A percentile compares a stretch with the other conserved stretches of the same genome.
Conservation (phyloP, 2,113 vertebrate species). For the Hyla sarda region DNA sequence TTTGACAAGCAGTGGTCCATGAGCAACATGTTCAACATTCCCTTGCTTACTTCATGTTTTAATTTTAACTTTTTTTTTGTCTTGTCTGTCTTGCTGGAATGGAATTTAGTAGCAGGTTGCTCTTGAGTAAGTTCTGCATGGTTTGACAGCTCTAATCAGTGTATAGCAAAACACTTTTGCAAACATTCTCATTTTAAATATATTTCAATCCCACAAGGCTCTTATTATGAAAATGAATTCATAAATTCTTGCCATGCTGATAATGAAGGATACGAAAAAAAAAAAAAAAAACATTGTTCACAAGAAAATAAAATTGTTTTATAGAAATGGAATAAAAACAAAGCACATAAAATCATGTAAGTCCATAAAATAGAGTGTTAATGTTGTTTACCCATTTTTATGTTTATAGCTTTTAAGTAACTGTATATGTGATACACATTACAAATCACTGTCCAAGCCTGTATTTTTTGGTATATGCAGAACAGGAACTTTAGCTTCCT, state of each 20-base stretch:
- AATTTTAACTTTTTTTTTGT: constrained; percentile 9
- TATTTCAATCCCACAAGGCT: constrained; percentile 43
- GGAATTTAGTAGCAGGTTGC: constrained; percentile 43
- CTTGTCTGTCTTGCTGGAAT: constrained; percentile 29
- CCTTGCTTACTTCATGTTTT: not conserved
- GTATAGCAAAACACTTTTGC: constrained; percentile 45
- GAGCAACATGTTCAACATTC: constrained; percentile 21
- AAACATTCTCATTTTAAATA: constrained; percentile 46
- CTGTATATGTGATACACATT: not conserved
- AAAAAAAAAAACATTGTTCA: constrained; percentile 1
- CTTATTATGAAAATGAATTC: constrained; percentile 49
- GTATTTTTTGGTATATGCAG: not conserved
- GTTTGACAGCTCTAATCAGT: constrained; percentile 52
- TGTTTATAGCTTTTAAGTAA: not conserved
- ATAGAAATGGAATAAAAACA: constrained; percentile 8
- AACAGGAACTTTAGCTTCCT: too few relatives aligned
- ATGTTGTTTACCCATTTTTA: not conserved
- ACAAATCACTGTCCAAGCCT: not conserved
- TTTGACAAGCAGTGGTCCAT: not conserved
- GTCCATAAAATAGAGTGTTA: not conserved
- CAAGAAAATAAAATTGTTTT: not conserved
- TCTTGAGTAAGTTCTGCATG: constrained; percentile 41
- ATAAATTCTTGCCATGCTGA: constrained; percentile 5
- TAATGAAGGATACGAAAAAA: not conserved
- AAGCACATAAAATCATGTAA: not conserved